Base-by-base conservation (phyloP, 1,140 invertebrate genomes). In the Drosophila santomea region DNA sequence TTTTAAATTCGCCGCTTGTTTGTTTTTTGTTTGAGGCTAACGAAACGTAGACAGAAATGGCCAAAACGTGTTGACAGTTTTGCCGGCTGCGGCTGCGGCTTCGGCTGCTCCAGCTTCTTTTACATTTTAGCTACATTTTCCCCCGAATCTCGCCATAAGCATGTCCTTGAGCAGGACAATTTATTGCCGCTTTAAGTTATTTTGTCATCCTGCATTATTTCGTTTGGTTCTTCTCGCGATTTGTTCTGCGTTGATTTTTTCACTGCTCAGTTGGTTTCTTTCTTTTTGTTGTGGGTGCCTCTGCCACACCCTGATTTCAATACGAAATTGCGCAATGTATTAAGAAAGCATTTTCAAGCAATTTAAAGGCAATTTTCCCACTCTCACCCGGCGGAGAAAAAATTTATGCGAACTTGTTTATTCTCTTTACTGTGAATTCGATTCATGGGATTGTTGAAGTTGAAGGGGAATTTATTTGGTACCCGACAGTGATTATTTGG, bases 1-100 rank as follows among this genome's bases (percentile, higher is more conserved):
- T 75, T 66, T 75, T 36, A 48, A 45, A 56, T 55, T 61, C 28
- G 69, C 20, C 39, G 15, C 41, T 17, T 68, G 50, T 56, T 68
- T 67, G 39, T 36, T 67, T 36, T 44, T 43, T 32, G 11, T 56
- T 66, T 67, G 71, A 50, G 39, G 45, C 71, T 51, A 56, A 74
- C 67, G 36, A 54, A 75, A 68, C 67, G 74, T 51, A 64, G 54
- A 55, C 43, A 55, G 36, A 78, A 78, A 78, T 78, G 57, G 74
- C 74, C 59, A 78, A 78, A 78, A 78, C 76, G 76, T 78, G 76
- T 78, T 78, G 76, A 78, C 76, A 78, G 67, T 78, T 78, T 78
- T 38, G 23, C 74, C 55, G 50, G 41, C 39, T 36, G 20, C 52
- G 20, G 64, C 38, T 66, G 45, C 39, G 25, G 20, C 51, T 28